phyloP scores from a whole-genome alignment of 2,888 invertebrate species.

The Dynastes grantii region DNA sequence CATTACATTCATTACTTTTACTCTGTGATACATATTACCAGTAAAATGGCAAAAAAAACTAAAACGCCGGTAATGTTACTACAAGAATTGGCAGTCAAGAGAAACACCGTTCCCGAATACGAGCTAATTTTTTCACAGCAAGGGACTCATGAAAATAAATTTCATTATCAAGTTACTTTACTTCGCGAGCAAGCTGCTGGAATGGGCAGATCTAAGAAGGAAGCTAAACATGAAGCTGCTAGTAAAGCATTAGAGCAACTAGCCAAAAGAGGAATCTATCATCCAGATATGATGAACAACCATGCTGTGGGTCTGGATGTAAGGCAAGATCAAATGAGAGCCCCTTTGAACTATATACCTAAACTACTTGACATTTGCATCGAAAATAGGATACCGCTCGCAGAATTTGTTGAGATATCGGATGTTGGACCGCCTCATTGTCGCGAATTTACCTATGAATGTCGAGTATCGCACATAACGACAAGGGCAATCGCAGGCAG shows the following conservation, averaged over 20 bases:
- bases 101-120: slow-evolving; percentile 73
- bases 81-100: slow-evolving; percentile 78
- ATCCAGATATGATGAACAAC: slow-evolving; percentile 60
- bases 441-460: slow-evolving; percentile 76
- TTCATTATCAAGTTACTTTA: slow-evolving; percentile 70
- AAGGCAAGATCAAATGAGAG: slow-evolving; percentile 52
- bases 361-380: slow-evolving; percentile 70
- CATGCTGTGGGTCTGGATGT: slow-evolving; percentile 57
- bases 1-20: too few species aligned
- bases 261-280: slow-evolving; percentile 65
- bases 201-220: slow-evolving; percentile 71
- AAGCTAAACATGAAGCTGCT: slow-evolving; percentile 77
- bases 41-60: slow-evolving; percentile 60
- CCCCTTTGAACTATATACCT: slow-evolving; percentile 60
- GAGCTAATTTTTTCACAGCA: slow-evolving; percentile 62
- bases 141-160: slow-evolving; percentile 70
- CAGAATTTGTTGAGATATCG: slow-evolving; percentile 73
- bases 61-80: slow-evolving; percentile 80
- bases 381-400: slow-evolving; percentile 71
- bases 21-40: neutral
- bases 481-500: slow-evolving; percentile 75
- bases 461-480: slow-evolving; percentile 72
- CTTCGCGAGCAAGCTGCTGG: slow-evolving; percentile 65
- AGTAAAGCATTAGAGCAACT: slow-evolving; percentile 70
- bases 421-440: slow-evolving; percentile 81